Evolutionary conservation across 2,888 invertebrate genomes (phyloP), one percentile per base, ranked within the genome.

Genomic region (Pristionchus fissidentatus): DNA sequence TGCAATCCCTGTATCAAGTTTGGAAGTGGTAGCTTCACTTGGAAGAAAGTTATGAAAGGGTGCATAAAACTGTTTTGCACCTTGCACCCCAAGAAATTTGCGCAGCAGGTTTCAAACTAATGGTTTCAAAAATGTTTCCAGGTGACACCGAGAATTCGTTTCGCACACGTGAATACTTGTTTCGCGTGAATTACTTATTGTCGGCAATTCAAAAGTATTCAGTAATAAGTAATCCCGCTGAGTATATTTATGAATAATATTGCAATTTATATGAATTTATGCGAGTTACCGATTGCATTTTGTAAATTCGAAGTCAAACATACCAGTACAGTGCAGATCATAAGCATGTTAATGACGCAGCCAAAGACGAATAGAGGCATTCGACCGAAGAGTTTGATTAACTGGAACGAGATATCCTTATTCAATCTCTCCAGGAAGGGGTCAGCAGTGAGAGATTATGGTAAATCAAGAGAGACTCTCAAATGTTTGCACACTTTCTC

Each of bases 371-470:
- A 95, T 86, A 97, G 95, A 0, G 96, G 95, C 90, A 95, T 95
- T 88, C 97, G 95, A 29, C 98, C 97, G 87, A 97, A 95, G 93
- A 95, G 96, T 93, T 97, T 97, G 83, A 92, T 90, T 84, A 91
- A 79, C 62, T 66, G 73, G 49, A 83, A 83, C 22, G 22, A 29
- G 10, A 49, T 49, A 49, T 49, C 10, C 19, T 49, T 49, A 49
- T 49, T 49, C 19, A 19, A 49, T 49, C 10, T 19, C 19, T 19
- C 35, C 75, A 19, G 19, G 75, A 75, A 2, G 32, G 3, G 29
- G 8, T 10, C 32, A 15, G 13, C 32, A 66, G 26, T 13, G 22
- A 66, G 13, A n/a, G n/a, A n/a, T n/a, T n/a, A n/a, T n/a, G n/a
- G n/a, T n/a, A n/a, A n/a, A n/a, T n/a, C n/a, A n/a, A n/a, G n/a